Evolutionary conservation across 1,140 invertebrate species (phyloP).

Genomic region (Drosophila sucinea): DNA sequence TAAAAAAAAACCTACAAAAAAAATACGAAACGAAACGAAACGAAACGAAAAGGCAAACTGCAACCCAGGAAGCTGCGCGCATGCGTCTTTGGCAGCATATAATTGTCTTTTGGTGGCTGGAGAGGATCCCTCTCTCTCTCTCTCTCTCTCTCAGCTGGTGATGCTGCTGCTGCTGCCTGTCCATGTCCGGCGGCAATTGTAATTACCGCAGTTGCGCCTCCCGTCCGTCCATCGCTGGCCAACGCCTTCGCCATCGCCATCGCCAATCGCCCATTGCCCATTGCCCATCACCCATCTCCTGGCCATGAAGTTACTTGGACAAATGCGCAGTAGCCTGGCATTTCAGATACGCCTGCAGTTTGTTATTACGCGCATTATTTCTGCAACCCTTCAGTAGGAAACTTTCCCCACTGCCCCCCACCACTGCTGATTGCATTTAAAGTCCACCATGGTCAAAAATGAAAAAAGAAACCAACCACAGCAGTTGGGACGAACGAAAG

Average conservation of each 20-base stretch:
- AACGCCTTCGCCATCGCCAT: slow-evolving; percentile 74
- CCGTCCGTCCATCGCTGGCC: slow-evolving; percentile 67
- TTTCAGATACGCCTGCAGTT: slow-evolving; percentile 81
- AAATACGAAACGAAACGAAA: slow-evolving; percentile 52
- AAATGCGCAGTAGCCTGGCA: slow-evolving; percentile 80
- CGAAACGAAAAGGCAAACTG: slow-evolving; percentile 40
- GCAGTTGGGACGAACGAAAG: too few species aligned
- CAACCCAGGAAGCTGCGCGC: slow-evolving; percentile 68
- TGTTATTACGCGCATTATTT: slow-evolving; percentile 81
- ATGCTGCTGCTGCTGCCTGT: slow-evolving; percentile 38
- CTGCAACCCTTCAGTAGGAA: slow-evolving; percentile 58
- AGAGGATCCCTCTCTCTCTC: slow-evolving; percentile 55
- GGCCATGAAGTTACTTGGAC: slow-evolving; percentile 44
- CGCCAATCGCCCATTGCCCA: slow-evolving; percentile 32
- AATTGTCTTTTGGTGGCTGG: slow-evolving; percentile 68
- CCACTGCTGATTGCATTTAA: slow-evolving; percentile 66
- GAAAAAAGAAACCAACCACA: background rate
- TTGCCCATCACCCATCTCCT: slow-evolving; percentile 28
- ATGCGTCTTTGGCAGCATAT: slow-evolving; percentile 80
- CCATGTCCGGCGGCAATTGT: slow-evolving; percentile 80
- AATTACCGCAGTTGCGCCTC: slow-evolving; percentile 81
- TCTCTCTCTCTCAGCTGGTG: slow-evolving; percentile 24
- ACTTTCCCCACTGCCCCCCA: slow-evolving; percentile 10
- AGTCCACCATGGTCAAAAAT: slow-evolving; percentile 62
- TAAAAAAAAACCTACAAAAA: slow-evolving; percentile 67